Evolutionary conservation across 2,888 invertebrate genomes (phyloP).

Genomic region (Tipula unca): DNA sequence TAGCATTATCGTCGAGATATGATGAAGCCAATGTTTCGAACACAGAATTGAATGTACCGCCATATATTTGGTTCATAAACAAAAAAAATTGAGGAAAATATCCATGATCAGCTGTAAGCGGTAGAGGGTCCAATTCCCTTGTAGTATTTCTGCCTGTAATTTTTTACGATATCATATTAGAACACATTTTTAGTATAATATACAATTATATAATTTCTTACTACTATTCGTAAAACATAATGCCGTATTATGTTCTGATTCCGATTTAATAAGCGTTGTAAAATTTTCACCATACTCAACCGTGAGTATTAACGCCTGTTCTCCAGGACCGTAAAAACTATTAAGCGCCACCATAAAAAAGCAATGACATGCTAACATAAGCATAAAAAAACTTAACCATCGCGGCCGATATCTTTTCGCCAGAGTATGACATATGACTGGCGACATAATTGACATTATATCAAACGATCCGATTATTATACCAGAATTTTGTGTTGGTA

Average conservation of each 20-base stretch:
- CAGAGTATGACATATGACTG: not conserved
- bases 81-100: not conserved
- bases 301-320: not conserved
- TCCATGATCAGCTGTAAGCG: not conserved
- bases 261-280: not conserved
- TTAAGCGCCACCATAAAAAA: not conserved
- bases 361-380: not conserved
- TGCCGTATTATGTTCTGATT: not conserved
- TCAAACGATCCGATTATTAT: not conserved
- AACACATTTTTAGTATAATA: not conserved
- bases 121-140: not conserved
- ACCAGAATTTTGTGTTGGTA: not conserved
- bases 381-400: not conserved
- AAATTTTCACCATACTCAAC: not conserved
- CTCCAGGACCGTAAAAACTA: not conserved
- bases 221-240: not conserved
- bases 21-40: not conserved
- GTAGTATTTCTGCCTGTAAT: not conserved
- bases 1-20: not conserved
- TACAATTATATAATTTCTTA: not conserved
- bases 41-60: not conserved
- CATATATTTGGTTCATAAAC: not conserved
- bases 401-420: not conserved
- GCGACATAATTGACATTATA: slow-evolving; percentile 31
- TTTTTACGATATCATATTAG: not conserved